Evolutionary conservation across 2,888 invertebrate species (phyloP).

Genomic region (Cloeon dipterum): DNA sequence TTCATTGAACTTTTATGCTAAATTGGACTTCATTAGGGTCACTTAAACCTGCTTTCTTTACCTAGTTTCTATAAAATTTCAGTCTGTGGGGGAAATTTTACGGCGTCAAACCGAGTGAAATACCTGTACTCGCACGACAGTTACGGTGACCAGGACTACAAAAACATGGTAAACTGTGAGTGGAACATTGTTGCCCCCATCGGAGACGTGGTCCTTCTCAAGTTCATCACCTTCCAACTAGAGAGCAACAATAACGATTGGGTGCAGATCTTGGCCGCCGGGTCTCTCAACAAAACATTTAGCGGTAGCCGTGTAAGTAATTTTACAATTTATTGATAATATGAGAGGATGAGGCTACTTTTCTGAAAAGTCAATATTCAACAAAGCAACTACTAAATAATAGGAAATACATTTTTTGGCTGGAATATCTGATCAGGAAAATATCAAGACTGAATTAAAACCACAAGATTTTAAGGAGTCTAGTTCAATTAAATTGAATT

Average conservation of each 20-base stretch:
- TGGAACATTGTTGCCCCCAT: slow-evolving; percentile 79
- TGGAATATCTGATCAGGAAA: no score
- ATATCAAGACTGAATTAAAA: no score
- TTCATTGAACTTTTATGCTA: no score
- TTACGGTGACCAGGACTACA: slow-evolving; percentile 79
- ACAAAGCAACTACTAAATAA: no score
- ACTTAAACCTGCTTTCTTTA: no score
- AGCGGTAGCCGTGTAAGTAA: background rate
- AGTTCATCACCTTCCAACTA: slow-evolving; percentile 70
- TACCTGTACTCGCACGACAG: slow-evolving; percentile 88
- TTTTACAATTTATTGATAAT: background rate
- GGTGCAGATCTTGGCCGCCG: slow-evolving; percentile 77
- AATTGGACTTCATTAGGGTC: no score
- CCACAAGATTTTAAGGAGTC: no score
- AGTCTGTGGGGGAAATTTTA: slow-evolving; percentile 86
- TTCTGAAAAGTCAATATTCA: no score
- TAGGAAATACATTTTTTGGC: no score
- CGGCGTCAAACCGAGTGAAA: slow-evolving; percentile 54
- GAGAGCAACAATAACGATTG: slow-evolving; percentile 86
- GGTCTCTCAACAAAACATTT: background rate
- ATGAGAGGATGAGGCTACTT: no score
- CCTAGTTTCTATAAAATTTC: slow-evolving; percentile 8
- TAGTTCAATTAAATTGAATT: no score
- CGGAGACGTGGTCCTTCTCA: slow-evolving; percentile 58
- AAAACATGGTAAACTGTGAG: slow-evolving; percentile 74